These are phyloP conservation scores for Gorsachius goisagi DNA, from an alignment of 2,113 vertebrate genomes.

Conservation along the genomic window DNA sequence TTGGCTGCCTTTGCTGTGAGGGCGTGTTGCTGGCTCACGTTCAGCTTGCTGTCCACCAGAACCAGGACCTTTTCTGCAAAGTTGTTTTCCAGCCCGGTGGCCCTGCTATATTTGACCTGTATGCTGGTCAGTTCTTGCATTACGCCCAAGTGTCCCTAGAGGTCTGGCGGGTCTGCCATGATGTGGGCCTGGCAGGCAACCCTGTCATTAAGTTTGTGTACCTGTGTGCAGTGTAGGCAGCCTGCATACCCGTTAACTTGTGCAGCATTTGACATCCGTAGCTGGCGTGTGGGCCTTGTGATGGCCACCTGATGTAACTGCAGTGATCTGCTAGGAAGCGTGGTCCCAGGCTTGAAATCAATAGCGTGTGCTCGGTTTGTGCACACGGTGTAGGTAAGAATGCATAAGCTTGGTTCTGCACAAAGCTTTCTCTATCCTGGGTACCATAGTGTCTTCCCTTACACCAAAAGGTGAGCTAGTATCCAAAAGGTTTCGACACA, in stretches of 20 bases:
- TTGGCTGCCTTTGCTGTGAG: neutral
- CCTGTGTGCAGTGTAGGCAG: neutral
- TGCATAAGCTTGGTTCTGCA: neutral
- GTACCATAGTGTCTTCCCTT: neutral
- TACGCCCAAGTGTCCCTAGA: neutral
- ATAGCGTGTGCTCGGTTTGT: neutral
- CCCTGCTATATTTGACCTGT: neutral
- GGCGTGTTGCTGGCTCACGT: neutral
- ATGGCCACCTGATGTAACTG: neutral
- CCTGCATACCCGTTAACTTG: neutral
- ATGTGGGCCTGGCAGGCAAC: neutral
- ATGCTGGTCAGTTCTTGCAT: neutral
- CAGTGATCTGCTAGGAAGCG: neutral
- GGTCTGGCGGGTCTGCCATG: neutral
- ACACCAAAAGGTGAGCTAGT: neutral
- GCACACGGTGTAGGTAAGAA: neutral
- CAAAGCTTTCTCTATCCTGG: neutral
- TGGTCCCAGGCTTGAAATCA: neutral
- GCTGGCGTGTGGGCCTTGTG: neutral
- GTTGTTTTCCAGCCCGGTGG: fast-evolving
- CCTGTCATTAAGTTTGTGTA: neutral
- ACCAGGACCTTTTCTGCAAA: neutral
- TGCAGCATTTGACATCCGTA: neutral
- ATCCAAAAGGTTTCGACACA: neutral
- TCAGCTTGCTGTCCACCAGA: neutral